Base-by-base conservation (phyloP, 2,113 vertebrate genomes). In the Marcusenius ussheri region DNA sequence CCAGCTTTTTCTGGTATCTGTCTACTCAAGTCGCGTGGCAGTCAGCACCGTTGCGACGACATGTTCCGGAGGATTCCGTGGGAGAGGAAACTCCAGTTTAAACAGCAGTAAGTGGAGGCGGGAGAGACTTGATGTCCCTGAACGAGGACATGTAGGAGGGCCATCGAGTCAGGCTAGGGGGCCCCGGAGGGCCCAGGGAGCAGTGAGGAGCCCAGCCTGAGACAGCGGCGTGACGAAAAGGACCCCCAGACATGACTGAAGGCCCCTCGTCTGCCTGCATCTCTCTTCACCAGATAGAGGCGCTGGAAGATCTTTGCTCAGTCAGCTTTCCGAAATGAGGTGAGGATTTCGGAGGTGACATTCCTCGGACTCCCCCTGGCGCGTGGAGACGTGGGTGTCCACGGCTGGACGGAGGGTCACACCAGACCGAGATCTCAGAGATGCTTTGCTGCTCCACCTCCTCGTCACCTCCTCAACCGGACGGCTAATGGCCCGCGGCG, bases 391-490 rank as follows among this genome's bases (percentile, higher is more conserved):
- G 19, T 11, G 13, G 49, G 13, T 15, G 1, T 31, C n/a, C 46
- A 35, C 49, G 3, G 45, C 13, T 7, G 47, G 49, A 27, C 8
- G 2, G 5, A 51, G 85, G 50, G 50, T 93, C 95, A 93, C 93
- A 95, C 93, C 94, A 93, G 91, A 94, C 94, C 94, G 80, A 91
- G 91, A 86, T 90, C 91, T 91, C 92, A 94, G 94, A 90, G 91
- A 89, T 1, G 91, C 93, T 94, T 93, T 89, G 92, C 95, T 94
- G 94, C 95, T 92, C 91, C 93, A 92, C 94, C 27, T 94, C 94
- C 93, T 94, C 93, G 88, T 94, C 95, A 95, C 93, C 93, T 93
- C 93, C 93, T 95, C 95, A 95, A 95, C 96, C 95, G 95, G 95
- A 96, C 94, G 95, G 95, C 96, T 95, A 96, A 95, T 95, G 89